Evolutionary conservation across 2,113 vertebrate species (phyloP).

Genomic region (Gymnorhina tibicen): DNA sequence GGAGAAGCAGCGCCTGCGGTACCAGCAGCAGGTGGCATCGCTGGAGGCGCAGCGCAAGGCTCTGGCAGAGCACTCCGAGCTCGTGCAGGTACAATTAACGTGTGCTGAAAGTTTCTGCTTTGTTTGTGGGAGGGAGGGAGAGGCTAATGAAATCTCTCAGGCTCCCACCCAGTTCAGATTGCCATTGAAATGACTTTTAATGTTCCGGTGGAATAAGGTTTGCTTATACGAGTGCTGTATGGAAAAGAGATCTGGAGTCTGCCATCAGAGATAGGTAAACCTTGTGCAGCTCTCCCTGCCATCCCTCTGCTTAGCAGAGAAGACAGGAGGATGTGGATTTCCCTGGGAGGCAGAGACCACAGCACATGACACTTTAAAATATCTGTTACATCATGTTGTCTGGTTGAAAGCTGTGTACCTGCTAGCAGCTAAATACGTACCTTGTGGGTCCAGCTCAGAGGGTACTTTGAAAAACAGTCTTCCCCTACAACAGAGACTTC

Average conservation of each 20-base stretch:
- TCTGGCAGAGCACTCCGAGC: slow-evolving; percentile 81
- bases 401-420: background rate
- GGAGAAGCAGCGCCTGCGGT: slow-evolving; percentile 84
- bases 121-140: background rate
- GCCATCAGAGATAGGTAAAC: background rate
- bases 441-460: background rate
- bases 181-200: background rate
- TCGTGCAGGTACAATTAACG: slow-evolving; percentile 77
- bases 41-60: slow-evolving; percentile 87
- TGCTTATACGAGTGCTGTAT: background rate
- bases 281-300: background rate
- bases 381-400: background rate
- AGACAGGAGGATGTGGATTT: background rate
- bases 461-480: background rate
- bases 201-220: background rate
- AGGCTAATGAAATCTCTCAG: background rate
- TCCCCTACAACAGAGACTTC: background rate
- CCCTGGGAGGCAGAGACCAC: background rate
- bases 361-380: background rate
- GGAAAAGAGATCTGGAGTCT: slow-evolving; percentile 8
- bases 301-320: background rate
- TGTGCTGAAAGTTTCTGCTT: background rate
- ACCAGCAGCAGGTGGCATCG: slow-evolving; percentile 83
- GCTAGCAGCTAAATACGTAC: background rate
- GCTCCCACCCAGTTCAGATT: background rate